Percentiles rank a stretch among this genome's conserved stretches.
Conservation (phyloP, 2,797 vertebrate genomes). For the Hyperoplus immaculatus region DNA sequence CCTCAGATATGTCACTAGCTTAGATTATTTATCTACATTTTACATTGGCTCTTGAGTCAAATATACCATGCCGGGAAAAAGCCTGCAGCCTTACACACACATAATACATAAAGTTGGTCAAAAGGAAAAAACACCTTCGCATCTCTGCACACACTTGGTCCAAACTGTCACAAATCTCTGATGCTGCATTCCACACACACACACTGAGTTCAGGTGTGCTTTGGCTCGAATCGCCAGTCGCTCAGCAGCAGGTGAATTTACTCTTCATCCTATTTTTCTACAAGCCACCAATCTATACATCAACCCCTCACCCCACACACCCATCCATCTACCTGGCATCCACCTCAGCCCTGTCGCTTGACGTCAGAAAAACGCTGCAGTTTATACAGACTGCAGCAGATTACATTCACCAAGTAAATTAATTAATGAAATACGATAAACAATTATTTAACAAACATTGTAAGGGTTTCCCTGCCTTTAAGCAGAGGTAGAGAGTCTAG, state of each 20-base stretch:
- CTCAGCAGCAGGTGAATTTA: slow-evolving; percentile 9
- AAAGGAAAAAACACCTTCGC: background rate
- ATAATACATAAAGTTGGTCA: no score
- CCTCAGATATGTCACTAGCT: slow-evolving; percentile 43
- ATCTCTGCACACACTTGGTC: background rate
- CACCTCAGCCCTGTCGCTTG: background rate
- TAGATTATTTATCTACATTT: slow-evolving; percentile 65
- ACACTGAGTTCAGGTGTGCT: slow-evolving; percentile 17
- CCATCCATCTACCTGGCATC: slow-evolving; percentile 15
- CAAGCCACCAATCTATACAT: slow-evolving; percentile 20
- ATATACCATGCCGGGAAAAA: slow-evolving; percentile 18
- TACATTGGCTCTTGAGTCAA: slow-evolving; percentile 36
- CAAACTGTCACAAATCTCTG: slow-evolving; percentile 3
- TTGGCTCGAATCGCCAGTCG: background rate
- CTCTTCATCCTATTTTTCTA: slow-evolving; percentile 26
- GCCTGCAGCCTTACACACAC: background rate
- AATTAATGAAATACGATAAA: background rate
- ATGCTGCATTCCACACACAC: background rate
- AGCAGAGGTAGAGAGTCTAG: background rate
- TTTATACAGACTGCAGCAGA: background rate
- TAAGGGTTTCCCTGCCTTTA: background rate
- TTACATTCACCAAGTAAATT: background rate
- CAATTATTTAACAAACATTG: background rate
- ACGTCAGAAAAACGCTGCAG: background rate
- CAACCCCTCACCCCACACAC: slow-evolving; percentile 18